phyloP scores from a whole-genome alignment of 2,888 invertebrate genomes.

The Chrysolina haemoptera region DNA sequence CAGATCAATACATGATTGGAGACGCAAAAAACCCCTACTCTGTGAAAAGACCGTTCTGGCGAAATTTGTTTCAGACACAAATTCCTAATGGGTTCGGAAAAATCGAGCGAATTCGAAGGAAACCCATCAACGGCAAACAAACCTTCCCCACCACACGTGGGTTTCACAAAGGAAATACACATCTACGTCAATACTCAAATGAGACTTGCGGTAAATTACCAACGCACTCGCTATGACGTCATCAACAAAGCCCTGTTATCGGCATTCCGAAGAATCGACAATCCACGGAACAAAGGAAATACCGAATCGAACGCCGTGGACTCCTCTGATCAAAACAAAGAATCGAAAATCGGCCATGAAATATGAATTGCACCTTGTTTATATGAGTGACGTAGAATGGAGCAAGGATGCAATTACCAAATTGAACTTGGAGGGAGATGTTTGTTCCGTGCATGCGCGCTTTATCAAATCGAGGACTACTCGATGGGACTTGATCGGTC shows the following conservation, averaged over 20 bases:
- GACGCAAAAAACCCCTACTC: too few relatives aligned
- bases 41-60: too few relatives aligned
- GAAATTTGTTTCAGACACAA: too few relatives aligned
- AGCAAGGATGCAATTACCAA: constrained; percentile 62
- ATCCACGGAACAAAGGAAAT: constrained; percentile 29
- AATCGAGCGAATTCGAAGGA: neutral
- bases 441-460: constrained; percentile 65
- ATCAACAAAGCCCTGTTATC: neutral
- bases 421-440: constrained; percentile 45
- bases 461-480: neutral
- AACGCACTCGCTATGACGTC: neutral
- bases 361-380: constrained; percentile 50
- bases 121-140: neutral
- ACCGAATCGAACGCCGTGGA: constrained; percentile 1
- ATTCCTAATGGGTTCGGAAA: too few relatives aligned
- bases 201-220: constrained; percentile 11
- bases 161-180: constrained; percentile 6
- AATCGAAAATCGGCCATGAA: constrained; percentile 56
- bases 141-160: neutral
- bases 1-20: too few relatives aligned
- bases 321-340: constrained; percentile 37
- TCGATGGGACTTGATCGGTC: constrained; percentile 21
- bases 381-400: constrained; percentile 62
- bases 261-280: neutral
- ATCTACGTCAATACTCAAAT: neutral